phyloP scores from a whole-genome alignment of 1,140 invertebrate species.

The Calosoma granatense region DNA sequence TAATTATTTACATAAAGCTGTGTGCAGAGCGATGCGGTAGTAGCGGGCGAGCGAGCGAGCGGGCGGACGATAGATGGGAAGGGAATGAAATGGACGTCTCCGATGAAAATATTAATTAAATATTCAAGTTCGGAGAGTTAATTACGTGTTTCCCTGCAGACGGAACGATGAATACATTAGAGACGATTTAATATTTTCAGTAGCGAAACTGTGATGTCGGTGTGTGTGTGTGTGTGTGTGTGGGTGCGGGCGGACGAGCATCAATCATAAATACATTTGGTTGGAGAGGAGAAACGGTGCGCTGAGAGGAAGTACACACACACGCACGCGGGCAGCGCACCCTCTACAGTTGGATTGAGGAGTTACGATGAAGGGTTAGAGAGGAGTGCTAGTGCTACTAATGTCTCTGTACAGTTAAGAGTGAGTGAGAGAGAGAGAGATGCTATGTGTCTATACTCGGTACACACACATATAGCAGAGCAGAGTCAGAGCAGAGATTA shows the following conservation, averaged over 20 bases:
- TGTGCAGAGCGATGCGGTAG: too few species aligned
- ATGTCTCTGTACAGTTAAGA: slow-evolving; percentile 21
- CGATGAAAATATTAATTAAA: slow-evolving; percentile 8
- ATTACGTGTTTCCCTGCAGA: slow-evolving; percentile 7
- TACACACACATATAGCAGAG: too few species aligned
- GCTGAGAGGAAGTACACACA: neutral
- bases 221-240: neutral
- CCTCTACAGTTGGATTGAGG: neutral
- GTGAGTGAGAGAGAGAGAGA: too few species aligned
- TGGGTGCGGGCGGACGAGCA: neutral
- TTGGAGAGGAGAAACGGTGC: neutral
- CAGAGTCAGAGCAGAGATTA: too few species aligned
- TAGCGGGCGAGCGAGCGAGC: too few species aligned
- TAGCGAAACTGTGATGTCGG: neutral
- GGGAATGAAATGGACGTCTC: too few species aligned
- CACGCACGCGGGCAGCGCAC: neutral
- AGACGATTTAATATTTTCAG: slow-evolving; percentile 6
- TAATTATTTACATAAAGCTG: slow-evolving; percentile 1
- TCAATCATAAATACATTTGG: neutral
- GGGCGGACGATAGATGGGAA: too few species aligned
- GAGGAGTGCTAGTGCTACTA: slow-evolving; percentile 12
- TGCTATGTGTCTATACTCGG: too few species aligned
- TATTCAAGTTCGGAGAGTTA: slow-evolving; percentile 6
- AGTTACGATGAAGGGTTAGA: neutral
- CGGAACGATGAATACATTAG: slow-evolving; percentile 4